Conservation (phyloP, 2,888 invertebrate species). For the Teleiodes luculella region DNA sequence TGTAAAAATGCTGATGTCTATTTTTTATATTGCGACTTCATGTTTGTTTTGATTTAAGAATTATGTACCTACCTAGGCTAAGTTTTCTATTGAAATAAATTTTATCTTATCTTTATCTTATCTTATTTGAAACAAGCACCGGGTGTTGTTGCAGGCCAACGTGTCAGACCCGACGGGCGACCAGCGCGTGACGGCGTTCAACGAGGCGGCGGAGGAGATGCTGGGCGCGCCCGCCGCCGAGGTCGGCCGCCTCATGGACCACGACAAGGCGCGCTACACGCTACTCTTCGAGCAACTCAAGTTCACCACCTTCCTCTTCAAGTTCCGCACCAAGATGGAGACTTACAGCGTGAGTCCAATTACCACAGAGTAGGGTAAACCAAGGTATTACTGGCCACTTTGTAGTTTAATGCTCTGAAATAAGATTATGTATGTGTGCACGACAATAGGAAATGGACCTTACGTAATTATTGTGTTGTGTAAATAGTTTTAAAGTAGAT, state of each 20-base stretch:
- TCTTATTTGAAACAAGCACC: too few species aligned
- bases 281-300: slow-evolving; percentile 85
- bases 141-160: slow-evolving; percentile 88
- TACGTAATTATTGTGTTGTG: too few species aligned
- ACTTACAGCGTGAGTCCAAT: slow-evolving; percentile 88
- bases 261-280: slow-evolving; percentile 82
- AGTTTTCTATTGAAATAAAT: too few species aligned
- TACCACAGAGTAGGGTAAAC: neutral
- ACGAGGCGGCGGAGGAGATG: slow-evolving; percentile 87
- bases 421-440: too few species aligned
- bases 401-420: too few species aligned
- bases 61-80: too few species aligned
- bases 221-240: slow-evolving; percentile 85
- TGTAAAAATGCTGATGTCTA: too few species aligned
- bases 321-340: slow-evolving; percentile 93
- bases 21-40: too few species aligned
- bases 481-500: too few species aligned
- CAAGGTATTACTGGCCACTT: too few species aligned
- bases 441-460: too few species aligned
- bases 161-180: slow-evolving; percentile 92
- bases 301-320: slow-evolving; percentile 90
- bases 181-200: slow-evolving; percentile 95
- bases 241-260: slow-evolving; percentile 86
- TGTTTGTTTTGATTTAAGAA: too few species aligned
- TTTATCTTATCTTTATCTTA: neutral